Base-by-base conservation (phyloP, 2,888 invertebrate species). In the Plebejus anna region DNA sequence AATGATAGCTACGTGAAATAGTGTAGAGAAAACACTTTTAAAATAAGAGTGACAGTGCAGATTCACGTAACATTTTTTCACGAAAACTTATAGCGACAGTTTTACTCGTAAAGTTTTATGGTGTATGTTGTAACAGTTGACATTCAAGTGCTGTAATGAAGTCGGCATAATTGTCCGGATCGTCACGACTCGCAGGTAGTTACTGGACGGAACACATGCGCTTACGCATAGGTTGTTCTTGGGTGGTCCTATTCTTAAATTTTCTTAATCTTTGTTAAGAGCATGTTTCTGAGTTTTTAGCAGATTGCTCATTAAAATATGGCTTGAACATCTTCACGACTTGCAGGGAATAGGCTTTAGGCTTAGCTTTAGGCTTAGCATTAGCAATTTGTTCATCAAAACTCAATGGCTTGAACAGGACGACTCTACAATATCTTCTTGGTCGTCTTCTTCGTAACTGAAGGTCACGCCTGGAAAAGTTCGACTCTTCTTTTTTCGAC, bases 121-220 rank as follows among this genome's bases (percentile, higher is more conserved):
- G 9, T 59, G 22, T 28, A 22, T 11, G 22, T 28, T 61, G 28
- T 61, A 61, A 59, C 59, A 55, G 61, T 61, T 61, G 61, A 71
- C 71, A 71, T 71, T 71, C n/a, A 32, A 36, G 75, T 42, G 66
- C 32, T 13, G 36, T 76, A 76, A 76, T 70, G 38, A 76, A 55
- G 55, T 76, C 36, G 55, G 13, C 5, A 70, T 70, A 76, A 76
- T 75, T 76, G 75, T 47, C 22, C 47, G 6, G n/a, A n/a, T 51
- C 51, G 70, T 70, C 66, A 70, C 70, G 70, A 76, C 32, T 47
- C 51, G 4, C 22, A 1, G 16, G 38, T 22, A 28, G 42, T 5
- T 22, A 61, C 28, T 16, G 61, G 61, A 47, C 9, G 4, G 28
- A 61, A 28, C 1, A 61, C 28, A 11, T 28, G 61, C 28, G 11